Percentiles rank a stretch among this genome's conserved stretches.
Evolutionary conservation across 2,888 invertebrate genomes (phyloP).

Genomic region (Pollenia amentaria): DNA sequence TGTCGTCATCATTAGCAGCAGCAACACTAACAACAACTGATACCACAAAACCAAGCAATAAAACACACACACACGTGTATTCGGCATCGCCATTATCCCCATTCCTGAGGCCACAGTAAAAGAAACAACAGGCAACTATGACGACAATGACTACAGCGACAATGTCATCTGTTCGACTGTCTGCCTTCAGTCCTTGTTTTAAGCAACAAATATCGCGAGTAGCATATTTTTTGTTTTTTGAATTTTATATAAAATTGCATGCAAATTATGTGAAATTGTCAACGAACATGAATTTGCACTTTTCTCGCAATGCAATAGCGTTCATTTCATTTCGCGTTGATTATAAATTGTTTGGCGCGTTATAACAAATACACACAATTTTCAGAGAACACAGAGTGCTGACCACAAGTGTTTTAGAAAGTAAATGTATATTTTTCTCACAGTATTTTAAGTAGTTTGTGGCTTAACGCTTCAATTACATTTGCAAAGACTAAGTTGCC

Average conservation of each 20-base stretch:
- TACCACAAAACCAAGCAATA: constrained; percentile 16
- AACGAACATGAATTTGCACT: constrained; percentile 84
- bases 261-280: constrained; percentile 82
- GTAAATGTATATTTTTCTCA: too few relatives aligned
- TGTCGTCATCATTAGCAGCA: constrained; percentile 28
- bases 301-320: constrained; percentile 81
- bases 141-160: constrained; percentile 29
- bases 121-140: constrained; percentile 29
- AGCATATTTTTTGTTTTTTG: constrained; percentile 24
- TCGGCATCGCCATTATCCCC: constrained; percentile 53
- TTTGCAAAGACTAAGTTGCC: background rate
- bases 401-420: background rate
- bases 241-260: constrained; percentile 68
- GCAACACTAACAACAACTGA: background rate
- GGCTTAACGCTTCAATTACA: background rate
- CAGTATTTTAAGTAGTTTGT: constrained; percentile 11
- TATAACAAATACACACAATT: constrained; percentile 36
- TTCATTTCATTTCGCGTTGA: constrained; percentile 78
- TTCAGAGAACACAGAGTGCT: constrained; percentile 6
- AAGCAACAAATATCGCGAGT: constrained; percentile 34
- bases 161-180: constrained; percentile 58
- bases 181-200: constrained; percentile 51
- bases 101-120: constrained; percentile 53
- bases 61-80: constrained; percentile 1
- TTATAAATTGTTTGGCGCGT: constrained; percentile 75